A percentile compares a stretch with the other conserved stretches of the same genome.
Conservation (phyloP, 2,797 vertebrate species). For the Microcaecilia unicolor region DNA sequence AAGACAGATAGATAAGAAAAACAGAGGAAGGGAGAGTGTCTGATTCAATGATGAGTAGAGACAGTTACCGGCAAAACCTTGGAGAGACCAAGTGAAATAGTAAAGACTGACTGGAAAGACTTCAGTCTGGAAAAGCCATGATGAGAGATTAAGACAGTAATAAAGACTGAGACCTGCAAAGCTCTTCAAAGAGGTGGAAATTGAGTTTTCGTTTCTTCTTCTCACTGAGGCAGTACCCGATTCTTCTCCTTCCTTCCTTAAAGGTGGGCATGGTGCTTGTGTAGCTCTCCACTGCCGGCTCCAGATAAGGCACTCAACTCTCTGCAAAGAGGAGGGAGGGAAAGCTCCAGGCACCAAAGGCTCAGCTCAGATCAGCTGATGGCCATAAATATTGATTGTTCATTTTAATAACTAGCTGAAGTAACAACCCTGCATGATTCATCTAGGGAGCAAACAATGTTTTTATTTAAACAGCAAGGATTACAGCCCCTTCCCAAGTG, state of each 20-base stretch:
- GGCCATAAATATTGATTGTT: not conserved
- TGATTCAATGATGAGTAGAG: too few relatives aligned
- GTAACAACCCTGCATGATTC: not conserved
- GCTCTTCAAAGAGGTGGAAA: constrained; percentile 42
- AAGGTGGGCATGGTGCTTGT: constrained; percentile 16
- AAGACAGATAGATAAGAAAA: too few relatives aligned
- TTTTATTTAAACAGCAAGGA: too few relatives aligned
- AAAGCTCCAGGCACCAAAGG: not conserved
- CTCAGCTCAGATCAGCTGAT: not conserved
- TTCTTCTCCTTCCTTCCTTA: constrained; percentile 18
- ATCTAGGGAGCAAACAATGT: too few relatives aligned
- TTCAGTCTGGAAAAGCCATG: too few relatives aligned
- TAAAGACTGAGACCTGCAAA: constrained; percentile 55
- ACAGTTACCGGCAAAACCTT: too few relatives aligned
- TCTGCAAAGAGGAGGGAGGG: not conserved
- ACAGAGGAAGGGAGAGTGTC: too few relatives aligned
- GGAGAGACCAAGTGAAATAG: too few relatives aligned
- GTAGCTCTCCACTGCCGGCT: not conserved
- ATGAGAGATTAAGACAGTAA: too few relatives aligned
- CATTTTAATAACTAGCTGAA: not conserved
- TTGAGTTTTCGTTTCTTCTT: constrained; percentile 59
- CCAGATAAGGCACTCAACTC: not conserved
- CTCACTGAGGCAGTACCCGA: constrained; percentile 58
- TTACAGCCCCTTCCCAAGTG: too few relatives aligned
- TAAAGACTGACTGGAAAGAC: too few relatives aligned